A percentile compares a stretch with the other conserved stretches of the same genome.
Evolutionary conservation across 2,888 invertebrate genomes (phyloP).

Genomic region (Neoascia interrupta): DNA sequence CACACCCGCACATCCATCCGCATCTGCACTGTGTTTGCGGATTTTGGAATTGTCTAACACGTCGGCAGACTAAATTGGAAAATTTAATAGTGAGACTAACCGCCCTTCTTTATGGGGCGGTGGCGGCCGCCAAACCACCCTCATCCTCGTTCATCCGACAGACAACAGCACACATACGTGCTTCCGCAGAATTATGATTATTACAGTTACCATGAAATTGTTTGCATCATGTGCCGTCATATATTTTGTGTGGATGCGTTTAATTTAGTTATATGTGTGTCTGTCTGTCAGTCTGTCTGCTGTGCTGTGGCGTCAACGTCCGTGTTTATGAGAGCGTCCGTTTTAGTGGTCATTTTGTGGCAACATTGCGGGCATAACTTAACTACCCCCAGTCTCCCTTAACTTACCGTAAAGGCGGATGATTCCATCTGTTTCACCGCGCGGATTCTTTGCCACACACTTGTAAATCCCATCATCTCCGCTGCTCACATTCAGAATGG

Average conservation of each 20-base stretch:
- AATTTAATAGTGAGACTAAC: conserved; percentile 68
- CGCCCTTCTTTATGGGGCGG: conserved; percentile 26
- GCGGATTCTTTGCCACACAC: conserved; percentile 91
- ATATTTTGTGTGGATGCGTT: conserved; percentile 61
- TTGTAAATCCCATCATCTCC: conserved; percentile 93
- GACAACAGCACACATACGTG: conserved; percentile 54
- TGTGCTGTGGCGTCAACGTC: not conserved
- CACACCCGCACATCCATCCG: conserved; percentile 47
- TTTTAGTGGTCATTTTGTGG: conserved; percentile 48
- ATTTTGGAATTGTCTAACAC: conserved; percentile 68
- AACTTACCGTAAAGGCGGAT: conserved; percentile 93
- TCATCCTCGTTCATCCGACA: conserved; percentile 7
- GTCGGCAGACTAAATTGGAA: conserved; percentile 69
- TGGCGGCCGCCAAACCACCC: not conserved
- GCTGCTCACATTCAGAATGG: conserved; percentile 87
- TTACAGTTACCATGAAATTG: conserved; percentile 67
- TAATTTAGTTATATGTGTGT: conserved; percentile 64
- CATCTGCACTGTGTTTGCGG: conserved; percentile 60
- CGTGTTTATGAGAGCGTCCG: not conserved
- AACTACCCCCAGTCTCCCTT: conserved; percentile 2
- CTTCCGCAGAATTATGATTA: conserved; percentile 69
- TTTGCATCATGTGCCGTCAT: conserved; percentile 59
- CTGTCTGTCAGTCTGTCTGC: not conserved
- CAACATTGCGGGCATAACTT: conserved; percentile 41
- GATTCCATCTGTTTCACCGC: conserved; percentile 93